Evolutionary conservation across 2,888 invertebrate genomes (phyloP), one percentile per base, ranked within the genome.

Genomic region (Tyria jacobaeae): DNA sequence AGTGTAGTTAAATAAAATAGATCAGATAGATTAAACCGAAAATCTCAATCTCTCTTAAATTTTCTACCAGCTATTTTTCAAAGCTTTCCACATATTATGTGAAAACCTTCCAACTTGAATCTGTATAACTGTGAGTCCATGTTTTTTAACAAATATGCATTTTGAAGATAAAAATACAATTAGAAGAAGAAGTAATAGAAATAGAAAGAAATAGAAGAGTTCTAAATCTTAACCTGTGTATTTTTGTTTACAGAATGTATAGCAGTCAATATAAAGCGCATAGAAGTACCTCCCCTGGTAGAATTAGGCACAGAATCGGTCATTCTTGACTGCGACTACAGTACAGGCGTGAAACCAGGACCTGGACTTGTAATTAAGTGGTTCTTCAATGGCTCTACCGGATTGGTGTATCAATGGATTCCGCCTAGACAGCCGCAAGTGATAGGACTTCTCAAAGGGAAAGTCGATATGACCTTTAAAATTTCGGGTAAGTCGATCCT

Each of bases 321-420:
- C 2, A 76, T 87, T 24, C 79, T 91, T 25, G 91, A 91, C 75
- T 91, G 91, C 73, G 89, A 90, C 70, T 91, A 86, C 76, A 84
- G 70, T 41, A 80, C 79, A 1, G 81, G 79, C 15, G 71, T 78
- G 2, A 75, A 78, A 0, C 84, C 89, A 0, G 83, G 77, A 2
- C 81, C 84, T 2, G 94, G 93, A 0, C 82, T 94, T 6, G 93
- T 94, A 68, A 83, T 94, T 78, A 94, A 94, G 79, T 94, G 94
- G 94, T 94, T 94, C 82, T 93, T 92, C 80, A 93, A 93, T 74
- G 88, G 92, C 1, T 89, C 92, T 34, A 84, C 90, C 0, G 91
- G 91, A 4, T 80, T 92, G 35, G 92, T 94, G 47, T 94, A 93
- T 76, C 94, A 94, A 70, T 94, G 94, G 94, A 94, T 94, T 72